Percentiles rank a stretch among this genome's conserved stretches.
These are phyloP conservation scores for Ornithoptera alexandrae DNA, from an alignment of 2,888 invertebrate genomes.

Conservation along the genomic window DNA sequence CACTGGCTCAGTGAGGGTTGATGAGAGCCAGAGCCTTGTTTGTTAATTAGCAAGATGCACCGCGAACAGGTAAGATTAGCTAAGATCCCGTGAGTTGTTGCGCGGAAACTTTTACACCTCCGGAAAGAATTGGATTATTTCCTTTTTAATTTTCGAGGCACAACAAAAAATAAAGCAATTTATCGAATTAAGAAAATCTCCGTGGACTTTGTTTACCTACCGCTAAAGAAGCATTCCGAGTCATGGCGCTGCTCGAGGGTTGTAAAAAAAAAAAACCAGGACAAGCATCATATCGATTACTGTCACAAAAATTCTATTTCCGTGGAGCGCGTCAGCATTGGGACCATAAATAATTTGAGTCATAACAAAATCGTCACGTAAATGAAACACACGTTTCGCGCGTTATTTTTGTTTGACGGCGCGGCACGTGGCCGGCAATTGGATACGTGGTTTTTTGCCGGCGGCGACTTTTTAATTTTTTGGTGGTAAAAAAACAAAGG, in stretches of 20 bases:
- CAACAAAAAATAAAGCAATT: no score
- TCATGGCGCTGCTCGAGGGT: neutral
- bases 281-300: constrained; percentile 27
- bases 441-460: constrained; percentile 51
- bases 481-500: constrained; percentile 55
- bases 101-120: no score
- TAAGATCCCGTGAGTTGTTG: no score
- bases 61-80: no score
- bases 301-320: constrained; percentile 40
- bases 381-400: constrained; percentile 68
- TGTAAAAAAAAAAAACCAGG: constrained; percentile 2
- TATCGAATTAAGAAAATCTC: no score
- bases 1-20: no score
- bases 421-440: constrained; percentile 48
- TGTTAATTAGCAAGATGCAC: no score
- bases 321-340: constrained; percentile 31
- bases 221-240: neutral
- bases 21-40: no score
- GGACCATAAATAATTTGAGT: constrained; percentile 64
- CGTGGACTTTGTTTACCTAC: no score
- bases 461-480: constrained; percentile 59
- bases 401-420: constrained; percentile 49
- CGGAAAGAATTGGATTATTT: no score
- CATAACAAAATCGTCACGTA: constrained; percentile 79
- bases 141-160: no score